Base-by-base conservation (phyloP, 53 echinoderm and acorn worm species). In the Zoroaster sp. region DNA sequence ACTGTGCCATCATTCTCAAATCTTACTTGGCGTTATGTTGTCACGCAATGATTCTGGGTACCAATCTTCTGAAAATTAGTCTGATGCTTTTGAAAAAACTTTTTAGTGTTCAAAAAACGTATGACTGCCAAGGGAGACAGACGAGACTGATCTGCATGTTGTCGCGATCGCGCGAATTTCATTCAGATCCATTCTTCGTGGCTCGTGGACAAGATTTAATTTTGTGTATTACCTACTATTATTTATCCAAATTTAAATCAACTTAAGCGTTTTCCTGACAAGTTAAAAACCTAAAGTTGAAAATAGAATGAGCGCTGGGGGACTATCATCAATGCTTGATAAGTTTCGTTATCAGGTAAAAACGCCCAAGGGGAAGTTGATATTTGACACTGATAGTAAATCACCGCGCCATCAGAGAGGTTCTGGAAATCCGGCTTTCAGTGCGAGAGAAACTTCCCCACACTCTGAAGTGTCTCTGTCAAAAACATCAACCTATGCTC, bases 281-380 rank as follows among this genome's bases (percentile, higher is more conserved):
- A 12, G 25, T 74, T 10, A 37, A 74, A 10, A 74, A 40, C 25
- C 10, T 13, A 38, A 20, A 28, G 23, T 74, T 36, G 1, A 71
- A 65, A 71, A 21, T 4, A 21, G n/a, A 37, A 79, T 79, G 79
- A 79, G 63, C 30, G 41, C 32, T 17, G 66, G 66, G 30, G 33
- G 46, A 23, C 37, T 70, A 4, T 18, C 70, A 34, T 34, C 85
- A 35, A 20, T 71, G 12, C 34, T 85, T 12, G 36, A 51, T 21
- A 85, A 71, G 36, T 85, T 85, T 51, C 13, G 71, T 10, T 85
- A 47, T 85, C 70, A 85, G 28, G 85, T 20, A 70, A 44, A 70
- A 71, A 12, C 71, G n/a, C 31, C 54, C 10, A 9, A 23, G 3
- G 11, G 28, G 74, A 25, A 43, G 42, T 42, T 28, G 4, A 34